These are phyloP conservation scores for Actinostola sp. DNA, from an alignment of 92 coral and sea anemone species.

Conservation along the genomic window DNA sequence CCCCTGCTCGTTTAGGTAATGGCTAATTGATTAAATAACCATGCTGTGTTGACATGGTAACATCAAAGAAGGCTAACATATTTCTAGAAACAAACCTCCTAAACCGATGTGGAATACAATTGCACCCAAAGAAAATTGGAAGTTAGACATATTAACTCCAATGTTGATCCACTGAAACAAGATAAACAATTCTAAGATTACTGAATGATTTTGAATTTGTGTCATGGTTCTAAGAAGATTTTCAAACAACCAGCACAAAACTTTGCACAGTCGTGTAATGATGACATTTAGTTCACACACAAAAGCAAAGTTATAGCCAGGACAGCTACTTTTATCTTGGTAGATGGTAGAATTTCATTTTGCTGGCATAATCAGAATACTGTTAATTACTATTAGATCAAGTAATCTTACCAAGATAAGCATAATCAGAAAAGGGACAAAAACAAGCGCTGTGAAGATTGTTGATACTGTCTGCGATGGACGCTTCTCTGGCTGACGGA, in stretches of 20 bases:
- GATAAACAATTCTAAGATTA: neutral
- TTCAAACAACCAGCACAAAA: too few species aligned
- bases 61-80: too few species aligned
- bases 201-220: neutral
- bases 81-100: slow-evolving; percentile 74
- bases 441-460: slow-evolving; percentile 83
- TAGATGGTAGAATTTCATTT: too few species aligned
- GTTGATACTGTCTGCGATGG: slow-evolving; percentile 96
- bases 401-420: slow-evolving; percentile 73
- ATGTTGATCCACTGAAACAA: slow-evolving; percentile 85
- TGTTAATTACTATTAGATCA: neutral
- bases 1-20: too few species aligned
- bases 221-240: too few species aligned
- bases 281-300: too few species aligned
- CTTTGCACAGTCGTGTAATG: too few species aligned
- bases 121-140: slow-evolving; percentile 89
- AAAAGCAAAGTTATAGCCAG: too few species aligned
- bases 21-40: too few species aligned
- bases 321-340: too few species aligned
- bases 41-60: neutral
- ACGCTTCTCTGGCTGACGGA: slow-evolving; percentile 97
- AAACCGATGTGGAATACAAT: slow-evolving; percentile 90
- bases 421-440: slow-evolving; percentile 84
- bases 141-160: slow-evolving; percentile 92
- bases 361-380: neutral